Evolutionary conservation across 2,888 invertebrate species (phyloP).

Genomic region (Lomographa bimaculata): DNA sequence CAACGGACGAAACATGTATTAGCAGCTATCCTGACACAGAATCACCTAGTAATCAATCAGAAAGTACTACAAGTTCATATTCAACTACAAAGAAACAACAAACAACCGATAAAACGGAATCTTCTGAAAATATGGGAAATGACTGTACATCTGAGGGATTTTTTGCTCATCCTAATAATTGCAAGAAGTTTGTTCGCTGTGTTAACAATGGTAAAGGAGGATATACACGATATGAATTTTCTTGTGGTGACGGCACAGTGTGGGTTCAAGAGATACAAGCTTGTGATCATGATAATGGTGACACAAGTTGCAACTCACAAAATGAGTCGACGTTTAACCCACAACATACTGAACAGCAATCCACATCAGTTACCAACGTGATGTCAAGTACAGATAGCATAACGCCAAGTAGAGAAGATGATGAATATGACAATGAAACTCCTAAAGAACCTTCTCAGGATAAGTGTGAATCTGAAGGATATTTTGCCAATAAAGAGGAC

Average conservation of each 20-base stretch:
- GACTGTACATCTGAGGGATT: conserved; percentile 86
- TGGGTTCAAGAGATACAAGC: conserved; percentile 86
- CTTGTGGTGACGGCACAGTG: conserved; percentile 86
- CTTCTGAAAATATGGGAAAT: conserved; percentile 30
- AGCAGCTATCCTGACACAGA: conserved; percentile 11
- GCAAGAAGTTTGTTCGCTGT: conserved; percentile 90
- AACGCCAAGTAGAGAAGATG: conserved; percentile 38
- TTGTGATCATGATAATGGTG: conserved; percentile 66
- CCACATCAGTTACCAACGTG: conserved; percentile 19
- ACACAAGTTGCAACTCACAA: conserved; percentile 45
- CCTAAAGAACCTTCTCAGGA: conserved; percentile 33
- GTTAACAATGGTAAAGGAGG: conserved; percentile 75
- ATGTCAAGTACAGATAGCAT: conserved; percentile 34
- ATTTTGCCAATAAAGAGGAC: conserved; percentile 66
- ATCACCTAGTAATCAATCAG: conserved; percentile 6
- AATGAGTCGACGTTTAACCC: conserved; percentile 35
- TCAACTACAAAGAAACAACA: conserved; percentile 22
- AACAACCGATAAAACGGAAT: conserved; percentile 21
- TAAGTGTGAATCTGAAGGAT: conserved; percentile 72
- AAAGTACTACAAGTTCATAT: conserved; percentile 25
- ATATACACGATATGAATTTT: conserved; percentile 82
- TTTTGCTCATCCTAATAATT: conserved; percentile 86
- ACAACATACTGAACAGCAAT: conserved; percentile 27
- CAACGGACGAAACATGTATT: conserved; percentile 39
- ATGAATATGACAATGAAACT: conserved; percentile 38